Conservation (phyloP, 2,113 vertebrate genomes). For the Hippoglossus stenolepis region DNA sequence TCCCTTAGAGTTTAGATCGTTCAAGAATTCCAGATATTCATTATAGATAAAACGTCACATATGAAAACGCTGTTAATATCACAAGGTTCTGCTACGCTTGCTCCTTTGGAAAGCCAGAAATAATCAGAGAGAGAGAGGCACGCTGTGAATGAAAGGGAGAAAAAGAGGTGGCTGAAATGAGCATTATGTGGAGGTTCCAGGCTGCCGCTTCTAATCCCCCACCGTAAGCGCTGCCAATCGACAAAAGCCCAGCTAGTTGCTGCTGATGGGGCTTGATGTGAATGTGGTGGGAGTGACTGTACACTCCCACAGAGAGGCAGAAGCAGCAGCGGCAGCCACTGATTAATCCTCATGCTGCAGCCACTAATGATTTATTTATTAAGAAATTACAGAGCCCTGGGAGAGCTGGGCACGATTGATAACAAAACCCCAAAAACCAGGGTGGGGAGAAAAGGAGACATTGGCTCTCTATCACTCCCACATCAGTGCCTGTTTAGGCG, state of each 20-base stretch:
- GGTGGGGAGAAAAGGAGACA: constrained; percentile 13
- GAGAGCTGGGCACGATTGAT: constrained; percentile 75
- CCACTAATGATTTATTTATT: constrained; percentile 81
- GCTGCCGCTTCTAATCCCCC: constrained; percentile 54
- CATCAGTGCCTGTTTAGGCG: constrained; percentile 16
- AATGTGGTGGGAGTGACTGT: constrained; percentile 67
- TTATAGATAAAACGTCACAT: constrained; percentile 46
- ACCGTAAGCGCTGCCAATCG: constrained; percentile 49
- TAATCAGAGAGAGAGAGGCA: neutral
- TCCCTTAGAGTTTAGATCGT: constrained; percentile 27
- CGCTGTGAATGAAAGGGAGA: constrained; percentile 30
- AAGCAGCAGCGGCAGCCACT: constrained; percentile 59
- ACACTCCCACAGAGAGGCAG: constrained; percentile 57
- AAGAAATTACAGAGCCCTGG: constrained; percentile 70
- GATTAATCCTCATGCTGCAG: constrained; percentile 73
- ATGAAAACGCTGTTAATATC: constrained; percentile 34
- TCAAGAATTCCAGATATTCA: constrained; percentile 53
- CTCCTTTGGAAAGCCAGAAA: neutral
- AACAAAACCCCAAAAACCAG: constrained; percentile 52
- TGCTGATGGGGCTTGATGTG: constrained; percentile 66
- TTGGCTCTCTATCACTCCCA: constrained; percentile 29
- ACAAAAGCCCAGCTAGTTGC: constrained; percentile 28
- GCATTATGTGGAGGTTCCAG: constrained; percentile 40
- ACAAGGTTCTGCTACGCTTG: neutral
- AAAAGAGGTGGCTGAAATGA: constrained; percentile 21